These are phyloP conservation scores for Spea hammondii DNA, from an alignment of 2,797 vertebrate species.

Conservation along the genomic window DNA sequence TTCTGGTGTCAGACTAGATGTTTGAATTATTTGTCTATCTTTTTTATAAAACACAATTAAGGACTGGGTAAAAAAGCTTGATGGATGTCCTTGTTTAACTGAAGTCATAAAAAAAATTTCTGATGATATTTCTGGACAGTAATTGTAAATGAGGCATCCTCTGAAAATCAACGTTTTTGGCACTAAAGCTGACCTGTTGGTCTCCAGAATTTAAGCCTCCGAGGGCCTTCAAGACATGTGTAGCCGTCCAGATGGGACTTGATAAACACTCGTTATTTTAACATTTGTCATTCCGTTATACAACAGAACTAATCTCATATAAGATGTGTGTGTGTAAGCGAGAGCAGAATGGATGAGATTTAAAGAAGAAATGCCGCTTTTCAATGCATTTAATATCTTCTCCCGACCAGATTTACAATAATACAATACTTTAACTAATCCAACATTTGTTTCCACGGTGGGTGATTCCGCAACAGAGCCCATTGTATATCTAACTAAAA, in stretches of 20 bases:
- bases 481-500: slow-evolving; percentile 2
- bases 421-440: slow-evolving; percentile 45
- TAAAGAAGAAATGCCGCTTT: slow-evolving; percentile 28
- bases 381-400: slow-evolving; percentile 46
- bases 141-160: not conserved
- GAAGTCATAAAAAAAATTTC: not conserved
- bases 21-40: not conserved
- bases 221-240: slow-evolving; percentile 12
- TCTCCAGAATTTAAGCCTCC: not conserved
- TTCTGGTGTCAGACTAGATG: no score
- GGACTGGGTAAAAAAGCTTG: not conserved
- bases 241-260: slow-evolving; percentile 27
- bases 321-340: slow-evolving; percentile 29
- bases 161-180: not conserved
- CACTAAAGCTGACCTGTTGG: slow-evolving; percentile 27
- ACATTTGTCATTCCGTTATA: slow-evolving; percentile 15
- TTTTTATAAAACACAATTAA: slow-evolving; percentile 15
- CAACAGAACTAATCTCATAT: slow-evolving; percentile 37
- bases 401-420: slow-evolving; percentile 34
- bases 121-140: slow-evolving; percentile 2
- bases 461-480: slow-evolving; percentile 21
- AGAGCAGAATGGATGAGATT: slow-evolving; percentile 18
- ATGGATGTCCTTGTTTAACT: not conserved
- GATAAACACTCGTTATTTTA: not conserved
- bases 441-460: slow-evolving; percentile 8